phyloP scores from a whole-genome alignment of 2,888 invertebrate genomes.

The Aradus depressus region DNA sequence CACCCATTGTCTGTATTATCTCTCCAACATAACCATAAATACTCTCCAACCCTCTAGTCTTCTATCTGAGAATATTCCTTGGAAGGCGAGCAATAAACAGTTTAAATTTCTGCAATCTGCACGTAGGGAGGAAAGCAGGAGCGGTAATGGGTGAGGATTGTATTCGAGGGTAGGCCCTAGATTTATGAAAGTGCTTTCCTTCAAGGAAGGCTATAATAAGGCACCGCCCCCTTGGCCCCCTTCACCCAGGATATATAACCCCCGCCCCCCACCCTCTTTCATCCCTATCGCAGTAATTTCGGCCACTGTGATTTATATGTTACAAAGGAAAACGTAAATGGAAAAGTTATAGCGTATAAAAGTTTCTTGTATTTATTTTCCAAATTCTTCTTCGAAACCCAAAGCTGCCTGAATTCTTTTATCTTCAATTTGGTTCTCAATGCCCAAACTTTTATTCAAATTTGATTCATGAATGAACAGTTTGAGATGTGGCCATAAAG shows the following conservation, averaged over 20 bases:
- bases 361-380: too few species aligned
- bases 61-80: too few species aligned
- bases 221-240: too few species aligned
- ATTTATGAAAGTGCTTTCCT: constrained; percentile 78
- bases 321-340: too few species aligned
- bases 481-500: too few species aligned
- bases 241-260: constrained; percentile 23
- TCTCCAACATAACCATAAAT: constrained; percentile 30
- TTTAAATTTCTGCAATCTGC: constrained; percentile 31
- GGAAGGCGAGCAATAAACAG: constrained; percentile 24
- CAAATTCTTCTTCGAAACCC: too few species aligned
- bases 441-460: too few species aligned
- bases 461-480: too few species aligned
- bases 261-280: constrained; percentile 27
- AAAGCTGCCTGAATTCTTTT: too few species aligned
- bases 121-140: constrained; percentile 58
- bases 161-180: constrained; percentile 56
- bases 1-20: constrained; percentile 28
- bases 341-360: too few species aligned
- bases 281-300: constrained; percentile 26
- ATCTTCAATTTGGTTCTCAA: too few species aligned
- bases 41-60: constrained; percentile 11
- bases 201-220: constrained; percentile 35
- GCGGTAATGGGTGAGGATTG: constrained; percentile 64
- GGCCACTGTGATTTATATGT: constrained; percentile 25